Percentiles rank a stretch among this genome's conserved stretches.
Evolutionary conservation across 2,888 invertebrate genomes (phyloP).

Genomic region (Oscheius sp.): DNA sequence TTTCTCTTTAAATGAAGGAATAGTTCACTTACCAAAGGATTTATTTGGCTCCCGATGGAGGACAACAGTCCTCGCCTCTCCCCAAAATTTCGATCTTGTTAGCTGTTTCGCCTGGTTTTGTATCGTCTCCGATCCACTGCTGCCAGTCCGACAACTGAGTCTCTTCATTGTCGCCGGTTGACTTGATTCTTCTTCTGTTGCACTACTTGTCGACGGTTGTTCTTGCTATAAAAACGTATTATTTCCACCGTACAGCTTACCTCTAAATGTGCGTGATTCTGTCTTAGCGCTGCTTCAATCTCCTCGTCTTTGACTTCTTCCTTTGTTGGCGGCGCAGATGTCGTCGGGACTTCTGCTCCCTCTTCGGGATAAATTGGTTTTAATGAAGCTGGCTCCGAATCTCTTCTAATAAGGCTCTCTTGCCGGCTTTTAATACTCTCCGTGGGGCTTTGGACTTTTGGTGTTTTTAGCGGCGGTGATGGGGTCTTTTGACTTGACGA

Average conservation of each 20-base stretch:
- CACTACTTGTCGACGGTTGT: conserved; percentile 32
- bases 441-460: conserved; percentile 36
- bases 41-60: conserved; percentile 82
- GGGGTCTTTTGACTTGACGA: conserved; percentile 38
- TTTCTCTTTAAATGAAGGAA: background rate
- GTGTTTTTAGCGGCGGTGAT: conserved; percentile 36
- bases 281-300: background rate
- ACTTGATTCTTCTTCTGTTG: conserved; percentile 16
- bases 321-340: background rate
- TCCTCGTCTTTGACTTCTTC: conserved; percentile 6
- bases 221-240: conserved; percentile 2
- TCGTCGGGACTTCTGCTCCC: conserved; percentile 10
- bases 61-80: conserved; percentile 83
- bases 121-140: conserved; percentile 48
- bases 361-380: conserved; percentile 29
- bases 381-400: conserved; percentile 29
- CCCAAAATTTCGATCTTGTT: conserved; percentile 80
- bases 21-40: conserved; percentile 81
- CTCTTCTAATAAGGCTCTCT: conserved; percentile 26
- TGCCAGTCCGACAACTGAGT: conserved; percentile 39
- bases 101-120: conserved; percentile 53
- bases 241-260: background rate
- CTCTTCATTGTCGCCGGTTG: conserved; percentile 11
- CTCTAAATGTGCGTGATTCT: conserved; percentile 2
- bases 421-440: conserved; percentile 8